phyloP scores from a whole-genome alignment of 37 sponge, comb jelly and placozoan species.

The Halichondria panicea region DNA sequence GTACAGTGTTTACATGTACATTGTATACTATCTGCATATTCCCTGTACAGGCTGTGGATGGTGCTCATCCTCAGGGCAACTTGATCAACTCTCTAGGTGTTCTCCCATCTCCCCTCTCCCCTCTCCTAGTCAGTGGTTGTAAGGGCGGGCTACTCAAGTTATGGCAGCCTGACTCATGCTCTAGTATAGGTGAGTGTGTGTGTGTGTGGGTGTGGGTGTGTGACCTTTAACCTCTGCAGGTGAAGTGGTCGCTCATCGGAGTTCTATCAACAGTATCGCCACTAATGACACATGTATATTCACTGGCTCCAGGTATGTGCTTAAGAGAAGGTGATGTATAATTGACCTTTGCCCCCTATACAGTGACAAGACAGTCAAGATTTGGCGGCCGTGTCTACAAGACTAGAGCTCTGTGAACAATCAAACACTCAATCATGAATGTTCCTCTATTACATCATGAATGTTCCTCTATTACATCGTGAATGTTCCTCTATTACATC shows the following conservation, averaged over 20 bases:
- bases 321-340: no score
- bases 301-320: constrained; percentile 60
- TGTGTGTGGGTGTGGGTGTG: constrained; percentile 14
- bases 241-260: constrained; percentile 64
- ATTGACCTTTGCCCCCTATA: no score
- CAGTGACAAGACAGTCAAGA: no score
- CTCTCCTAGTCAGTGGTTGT: constrained; percentile 70
- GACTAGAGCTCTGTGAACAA: no score
- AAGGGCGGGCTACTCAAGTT: constrained; percentile 74
- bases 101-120: constrained; percentile 15
- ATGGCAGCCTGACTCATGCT: constrained; percentile 43
- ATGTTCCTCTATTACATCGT: no score
- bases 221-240: constrained; percentile 32
- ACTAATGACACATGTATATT: constrained; percentile 60
- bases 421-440: no score
- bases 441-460: no score
- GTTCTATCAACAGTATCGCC: constrained; percentile 62
- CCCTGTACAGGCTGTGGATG: constrained; percentile 55
- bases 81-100: constrained; percentile 60
- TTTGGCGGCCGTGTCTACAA: no score
- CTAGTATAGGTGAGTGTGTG: constrained; percentile 48
- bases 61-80: constrained; percentile 69
- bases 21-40: not conserved
- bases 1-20: no score
- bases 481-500: no score